Conservation (phyloP, 2,113 vertebrate species). For the Chaetops frenatus region DNA sequence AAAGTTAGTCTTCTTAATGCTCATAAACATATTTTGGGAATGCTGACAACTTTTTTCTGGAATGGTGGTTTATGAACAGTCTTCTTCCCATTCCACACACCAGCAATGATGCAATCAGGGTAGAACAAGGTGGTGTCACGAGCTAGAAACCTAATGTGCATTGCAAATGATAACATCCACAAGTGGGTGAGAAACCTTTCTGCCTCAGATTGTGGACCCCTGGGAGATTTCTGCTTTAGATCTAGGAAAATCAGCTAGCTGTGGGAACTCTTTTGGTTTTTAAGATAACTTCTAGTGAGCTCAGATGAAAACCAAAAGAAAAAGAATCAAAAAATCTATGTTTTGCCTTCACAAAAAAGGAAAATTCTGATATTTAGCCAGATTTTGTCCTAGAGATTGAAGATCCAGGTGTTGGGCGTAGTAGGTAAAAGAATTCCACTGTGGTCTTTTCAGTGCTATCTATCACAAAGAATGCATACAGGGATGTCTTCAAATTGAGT, state of each 20-base stretch:
- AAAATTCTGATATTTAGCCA: neutral
- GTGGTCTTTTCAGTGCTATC: neutral
- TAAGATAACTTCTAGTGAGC: neutral
- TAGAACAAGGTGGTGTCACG: neutral
- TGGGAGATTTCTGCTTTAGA: neutral
- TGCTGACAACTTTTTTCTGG: constrained; percentile 17
- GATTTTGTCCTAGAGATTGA: neutral
- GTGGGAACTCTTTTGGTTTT: neutral
- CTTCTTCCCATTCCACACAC: neutral
- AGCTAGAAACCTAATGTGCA: neutral
- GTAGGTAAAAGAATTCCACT: neutral
- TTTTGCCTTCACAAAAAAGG: neutral
- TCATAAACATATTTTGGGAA: constrained; percentile 20
- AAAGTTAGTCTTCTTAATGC: neutral
- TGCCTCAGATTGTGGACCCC: neutral
- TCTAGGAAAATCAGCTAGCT: neutral
- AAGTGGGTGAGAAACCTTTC: neutral
- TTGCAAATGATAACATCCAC: neutral
- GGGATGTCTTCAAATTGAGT: neutral
- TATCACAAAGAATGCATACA: neutral
- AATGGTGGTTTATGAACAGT: neutral
- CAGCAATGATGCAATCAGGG: constrained; percentile 13
- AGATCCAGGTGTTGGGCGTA: neutral
- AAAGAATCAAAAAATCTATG: neutral
- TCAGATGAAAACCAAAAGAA: neutral